A percentile compares a stretch with the other conserved stretches of the same genome.
These are phyloP conservation scores for Allochrocebus solatus DNA, from an alignment of 2,797 vertebrate species.

Conservation along the genomic window DNA sequence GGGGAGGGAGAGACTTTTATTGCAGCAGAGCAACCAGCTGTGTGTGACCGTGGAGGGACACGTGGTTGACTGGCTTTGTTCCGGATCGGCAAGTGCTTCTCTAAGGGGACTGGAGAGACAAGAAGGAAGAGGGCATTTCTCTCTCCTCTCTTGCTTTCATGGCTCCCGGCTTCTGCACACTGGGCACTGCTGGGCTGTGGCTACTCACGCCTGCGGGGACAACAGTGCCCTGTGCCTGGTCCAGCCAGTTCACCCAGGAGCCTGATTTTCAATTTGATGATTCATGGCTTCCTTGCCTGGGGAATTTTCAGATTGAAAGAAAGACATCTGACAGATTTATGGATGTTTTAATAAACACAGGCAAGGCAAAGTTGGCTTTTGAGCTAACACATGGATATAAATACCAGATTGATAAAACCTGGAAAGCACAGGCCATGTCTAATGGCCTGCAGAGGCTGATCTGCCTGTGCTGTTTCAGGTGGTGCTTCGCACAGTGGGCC, in stretches of 20 bases:
- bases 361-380: neutral
- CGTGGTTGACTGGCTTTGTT: neutral
- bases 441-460: neutral
- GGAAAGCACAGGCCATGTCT: neutral
- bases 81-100: neutral
- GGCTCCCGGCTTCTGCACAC: neutral
- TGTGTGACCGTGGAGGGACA: neutral
- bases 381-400: neutral
- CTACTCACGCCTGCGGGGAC: neutral
- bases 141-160: neutral
- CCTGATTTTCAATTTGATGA: neutral
- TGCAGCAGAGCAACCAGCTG: neutral
- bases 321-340: neutral
- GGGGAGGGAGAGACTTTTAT: neutral
- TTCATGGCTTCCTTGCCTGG: neutral
- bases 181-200: neutral
- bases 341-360: neutral
- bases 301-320: neutral
- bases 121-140: neutral
- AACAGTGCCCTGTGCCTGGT: neutral
- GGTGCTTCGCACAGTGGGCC: neutral
- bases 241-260: neutral
- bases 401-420: neutral
- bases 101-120: neutral
- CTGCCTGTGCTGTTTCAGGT: neutral